Conservation (phyloP, 2,888 invertebrate genomes). For the Baccha elongata region DNA sequence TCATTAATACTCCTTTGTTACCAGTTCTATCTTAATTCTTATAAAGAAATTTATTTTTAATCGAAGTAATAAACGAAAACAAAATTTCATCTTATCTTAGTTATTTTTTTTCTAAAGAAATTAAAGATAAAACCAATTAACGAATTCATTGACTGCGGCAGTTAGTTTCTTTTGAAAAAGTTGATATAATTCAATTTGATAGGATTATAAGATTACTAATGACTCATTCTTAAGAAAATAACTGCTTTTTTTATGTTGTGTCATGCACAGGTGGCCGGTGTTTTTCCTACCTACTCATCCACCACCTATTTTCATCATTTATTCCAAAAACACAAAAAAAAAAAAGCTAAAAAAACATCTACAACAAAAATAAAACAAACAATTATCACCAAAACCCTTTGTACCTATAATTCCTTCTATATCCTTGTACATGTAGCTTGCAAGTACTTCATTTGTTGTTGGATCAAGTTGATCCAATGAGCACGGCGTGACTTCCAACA, state of each 20-base stretch:
- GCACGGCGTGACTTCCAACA: conserved; percentile 95
- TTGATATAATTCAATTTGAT: conserved; percentile 15
- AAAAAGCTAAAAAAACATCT: no score
- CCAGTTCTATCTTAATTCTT: no score
- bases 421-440: conserved; percentile 93
- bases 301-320: conserved; percentile 10
- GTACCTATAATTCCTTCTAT: conserved; percentile 88
- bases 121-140: background rate
- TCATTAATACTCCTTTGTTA: no score
- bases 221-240: conserved; percentile 14
- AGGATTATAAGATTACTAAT: conserved; percentile 1
- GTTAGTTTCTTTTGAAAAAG: background rate
- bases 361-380: conserved; percentile 37
- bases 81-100: background rate
- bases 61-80: background rate
- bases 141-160: no score
- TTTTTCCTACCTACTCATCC: conserved; percentile 30
- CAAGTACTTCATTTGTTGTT: conserved; percentile 90
- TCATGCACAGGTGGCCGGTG: background rate
- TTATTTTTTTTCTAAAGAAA: background rate
- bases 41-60: no score
- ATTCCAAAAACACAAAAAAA: conserved; percentile 26
- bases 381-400: conserved; percentile 54
- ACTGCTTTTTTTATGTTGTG: background rate
- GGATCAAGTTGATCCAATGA: conserved; percentile 96